Evolutionary conservation across 2,888 invertebrate genomes (phyloP), one percentile per base, ranked within the genome.

Genomic region (Drosophila diplacantha): DNA sequence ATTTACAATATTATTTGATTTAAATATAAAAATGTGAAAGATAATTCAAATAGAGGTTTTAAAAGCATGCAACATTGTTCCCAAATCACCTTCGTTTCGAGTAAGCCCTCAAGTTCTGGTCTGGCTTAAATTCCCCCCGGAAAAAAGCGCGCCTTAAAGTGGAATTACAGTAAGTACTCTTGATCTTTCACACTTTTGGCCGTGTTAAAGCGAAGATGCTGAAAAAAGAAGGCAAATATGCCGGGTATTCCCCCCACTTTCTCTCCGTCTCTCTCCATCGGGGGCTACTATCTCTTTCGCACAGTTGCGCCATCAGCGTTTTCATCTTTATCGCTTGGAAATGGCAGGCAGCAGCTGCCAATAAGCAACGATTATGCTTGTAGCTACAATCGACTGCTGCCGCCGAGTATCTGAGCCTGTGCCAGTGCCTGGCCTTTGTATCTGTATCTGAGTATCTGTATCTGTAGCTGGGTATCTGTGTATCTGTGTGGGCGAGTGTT

Each of bases 341-440:
- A 44, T 49, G 60, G 55, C 63, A 61, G 52, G 61, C 73, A 56
- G 83, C 81, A 75, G 83, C 73, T 78, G 83, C 75, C 77, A 78
- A 83, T 78, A 83, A 83, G 81, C 75, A 81, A 75, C 83, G 83
- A 78, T 78, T 78, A 78, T 78, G 81, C 79, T 78, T 81, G 79
- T 81, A 78, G 66, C 81, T 69, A 83, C 78, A 75, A 77, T 74
- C 83, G 81, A 72, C 78, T 67, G 70, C 38, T 56, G 29, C 20
- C 31, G 38, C 38, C 56, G 39, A 46, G 52, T 51, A 41, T 58
- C 29, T 47, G 39, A 29, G 22, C 22, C 35, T 49, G 20, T 38
- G 37, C 41, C 39, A 1, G 3, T 29, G 22, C 50, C 43, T 29
- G 11, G 63, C 31, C 29, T 31, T 46, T 63, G 52, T 37, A 54